Conservation (phyloP, 2,797 vertebrate species). For the Mormyrus hasselquistii region DNA sequence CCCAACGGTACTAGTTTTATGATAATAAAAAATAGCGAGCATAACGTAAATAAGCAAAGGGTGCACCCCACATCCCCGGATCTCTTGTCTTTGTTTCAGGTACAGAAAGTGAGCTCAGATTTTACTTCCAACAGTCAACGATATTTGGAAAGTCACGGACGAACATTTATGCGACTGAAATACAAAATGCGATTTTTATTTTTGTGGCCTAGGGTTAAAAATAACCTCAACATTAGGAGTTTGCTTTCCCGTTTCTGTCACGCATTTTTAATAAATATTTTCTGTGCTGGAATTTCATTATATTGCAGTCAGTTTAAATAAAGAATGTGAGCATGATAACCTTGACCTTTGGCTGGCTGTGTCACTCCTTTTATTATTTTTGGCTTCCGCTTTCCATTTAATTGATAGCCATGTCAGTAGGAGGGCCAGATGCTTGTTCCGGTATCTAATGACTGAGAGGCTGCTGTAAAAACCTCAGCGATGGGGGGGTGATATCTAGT, state of each 20-base stretch:
- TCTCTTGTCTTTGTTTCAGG: no score
- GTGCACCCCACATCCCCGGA: no score
- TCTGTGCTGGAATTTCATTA: background rate
- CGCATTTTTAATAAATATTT: background rate
- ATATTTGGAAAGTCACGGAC: background rate
- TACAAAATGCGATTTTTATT: background rate
- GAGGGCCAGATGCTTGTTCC: constrained; percentile 1
- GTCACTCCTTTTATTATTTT: background rate
- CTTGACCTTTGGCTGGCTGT: constrained; percentile 3
- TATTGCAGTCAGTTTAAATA: background rate
- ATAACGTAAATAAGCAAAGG: background rate
- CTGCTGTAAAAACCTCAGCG: constrained; percentile 25
- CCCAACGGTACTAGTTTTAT: background rate
- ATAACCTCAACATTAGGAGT: background rate
- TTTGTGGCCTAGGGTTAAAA: background rate
- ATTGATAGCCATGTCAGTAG: background rate
- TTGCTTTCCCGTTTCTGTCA: background rate
- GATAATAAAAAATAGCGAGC: background rate
- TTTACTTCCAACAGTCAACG: background rate
- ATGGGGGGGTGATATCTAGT: constrained; percentile 47
- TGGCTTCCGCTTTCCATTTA: background rate
- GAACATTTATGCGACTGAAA: background rate
- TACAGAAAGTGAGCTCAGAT: background rate
- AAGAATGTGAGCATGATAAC: background rate
- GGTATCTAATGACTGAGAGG: background rate